These are phyloP conservation scores for Trachurus trachurus DNA, from an alignment of 2,797 vertebrate genomes.

Conservation along the genomic window DNA sequence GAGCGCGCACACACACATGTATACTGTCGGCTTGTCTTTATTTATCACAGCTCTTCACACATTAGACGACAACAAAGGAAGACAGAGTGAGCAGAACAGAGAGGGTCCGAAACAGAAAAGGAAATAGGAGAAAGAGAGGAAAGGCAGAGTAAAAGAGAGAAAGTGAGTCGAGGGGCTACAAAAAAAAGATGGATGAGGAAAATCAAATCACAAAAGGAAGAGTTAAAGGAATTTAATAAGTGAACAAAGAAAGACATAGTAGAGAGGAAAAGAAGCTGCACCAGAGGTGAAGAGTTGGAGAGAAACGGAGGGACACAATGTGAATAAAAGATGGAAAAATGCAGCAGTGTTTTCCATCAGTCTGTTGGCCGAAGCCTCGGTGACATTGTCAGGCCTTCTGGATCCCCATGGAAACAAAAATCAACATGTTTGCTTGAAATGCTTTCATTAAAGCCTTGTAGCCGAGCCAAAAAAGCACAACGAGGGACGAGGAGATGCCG, in stretches of 20 bases:
- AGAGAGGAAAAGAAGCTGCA: slow-evolving; percentile 13
- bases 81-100: slow-evolving; percentile 62
- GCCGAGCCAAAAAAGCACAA: slow-evolving; percentile 64
- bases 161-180: slow-evolving; percentile 46
- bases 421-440: slow-evolving; percentile 79
- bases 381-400: slow-evolving; percentile 76
- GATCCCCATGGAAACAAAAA: slow-evolving; percentile 75
- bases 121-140: slow-evolving; percentile 31
- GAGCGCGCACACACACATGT: slow-evolving; percentile 48
- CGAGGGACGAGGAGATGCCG: slow-evolving; percentile 58
- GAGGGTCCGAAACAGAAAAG: slow-evolving; percentile 38
- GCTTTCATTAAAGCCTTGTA: slow-evolving; percentile 75
- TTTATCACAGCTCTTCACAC: slow-evolving; percentile 83
- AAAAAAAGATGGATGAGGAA: slow-evolving; percentile 18
- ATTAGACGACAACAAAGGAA: slow-evolving; percentile 72
- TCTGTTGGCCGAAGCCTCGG: slow-evolving; percentile 68
- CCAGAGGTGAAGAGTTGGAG: slow-evolving; percentile 14
- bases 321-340: slow-evolving; percentile 33
- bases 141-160: slow-evolving; percentile 52
- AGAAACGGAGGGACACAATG: slow-evolving; percentile 28
- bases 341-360: slow-evolving; percentile 40
- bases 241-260: neutral
- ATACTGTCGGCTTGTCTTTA: slow-evolving; percentile 75
- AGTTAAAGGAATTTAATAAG: slow-evolving; percentile 7
- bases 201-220: slow-evolving; percentile 12